A percentile compares a stretch with the other conserved stretches of the same genome.
These are phyloP conservation scores for Siniperca undulata DNA, from an alignment of 2,797 vertebrate species.

Conservation along the genomic window DNA sequence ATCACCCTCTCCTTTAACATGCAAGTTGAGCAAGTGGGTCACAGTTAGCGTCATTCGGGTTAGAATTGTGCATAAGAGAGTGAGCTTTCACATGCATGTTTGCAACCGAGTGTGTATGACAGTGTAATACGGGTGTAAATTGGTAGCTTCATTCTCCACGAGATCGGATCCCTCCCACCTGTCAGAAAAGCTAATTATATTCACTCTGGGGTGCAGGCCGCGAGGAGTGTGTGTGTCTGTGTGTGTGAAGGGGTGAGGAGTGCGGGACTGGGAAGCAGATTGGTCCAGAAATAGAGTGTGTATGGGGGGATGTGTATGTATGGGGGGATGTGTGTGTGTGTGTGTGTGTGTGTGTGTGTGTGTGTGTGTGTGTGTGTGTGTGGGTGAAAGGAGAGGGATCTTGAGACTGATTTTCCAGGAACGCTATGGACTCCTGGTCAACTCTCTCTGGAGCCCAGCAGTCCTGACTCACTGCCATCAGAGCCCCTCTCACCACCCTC, in stretches of 20 bases:
- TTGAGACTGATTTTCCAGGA: constrained; percentile 80
- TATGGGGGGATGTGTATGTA: not conserved
- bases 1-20: constrained; percentile 38
- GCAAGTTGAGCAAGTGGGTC: constrained; percentile 59
- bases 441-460: constrained; percentile 54
- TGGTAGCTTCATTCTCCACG: constrained; percentile 84
- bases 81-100: constrained; percentile 74
- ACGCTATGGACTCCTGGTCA: constrained; percentile 74
- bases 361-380: not conserved
- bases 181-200: constrained; percentile 92
- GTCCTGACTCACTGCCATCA: constrained; percentile 46
- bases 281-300: constrained; percentile 70
- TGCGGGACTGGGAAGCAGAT: constrained; percentile 70
- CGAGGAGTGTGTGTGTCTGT: constrained; percentile 56
- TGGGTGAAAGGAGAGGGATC: constrained; percentile 33
- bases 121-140: constrained; percentile 86
- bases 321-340: not conserved
- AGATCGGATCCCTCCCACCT: constrained; percentile 92
- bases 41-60: constrained; percentile 38
- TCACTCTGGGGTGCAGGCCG: constrained; percentile 78
- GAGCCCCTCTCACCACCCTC: constrained; percentile 44
- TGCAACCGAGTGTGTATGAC: constrained; percentile 73
- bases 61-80: constrained; percentile 50
- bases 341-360: constrained; percentile 26
- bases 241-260: constrained; percentile 59